A percentile compares a stretch with the other conserved stretches of the same genome.
These are phyloP conservation scores for Ischnura elegans DNA, from an alignment of 2,888 invertebrate species.

Conservation along the genomic window DNA sequence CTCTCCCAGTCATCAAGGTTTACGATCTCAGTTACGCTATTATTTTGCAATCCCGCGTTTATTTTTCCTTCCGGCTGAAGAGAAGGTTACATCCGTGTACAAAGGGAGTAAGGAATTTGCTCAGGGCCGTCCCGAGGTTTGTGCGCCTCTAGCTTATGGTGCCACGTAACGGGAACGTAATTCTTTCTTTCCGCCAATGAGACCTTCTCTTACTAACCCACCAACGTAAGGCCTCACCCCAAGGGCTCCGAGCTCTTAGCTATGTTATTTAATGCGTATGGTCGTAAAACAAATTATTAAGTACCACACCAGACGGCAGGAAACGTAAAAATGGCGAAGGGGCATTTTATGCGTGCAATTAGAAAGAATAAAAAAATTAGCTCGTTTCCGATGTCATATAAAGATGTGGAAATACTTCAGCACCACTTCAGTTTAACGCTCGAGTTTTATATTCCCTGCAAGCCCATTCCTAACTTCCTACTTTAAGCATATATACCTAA, in stretches of 20 bases:
- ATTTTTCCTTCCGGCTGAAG: neutral
- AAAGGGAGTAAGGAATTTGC: neutral
- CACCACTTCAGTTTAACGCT: neutral
- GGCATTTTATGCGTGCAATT: neutral
- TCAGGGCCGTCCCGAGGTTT: neutral
- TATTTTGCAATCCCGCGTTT: neutral
- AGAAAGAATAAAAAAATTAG: neutral
- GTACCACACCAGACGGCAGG: neutral
- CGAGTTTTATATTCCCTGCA: neutral
- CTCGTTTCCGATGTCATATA: neutral
- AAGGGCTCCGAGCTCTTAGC: neutral
- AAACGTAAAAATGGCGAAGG: neutral
- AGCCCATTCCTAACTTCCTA: neutral
- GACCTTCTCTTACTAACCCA: neutral
- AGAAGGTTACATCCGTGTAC: neutral
- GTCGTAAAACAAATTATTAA: conserved; percentile 26
- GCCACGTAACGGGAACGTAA: neutral
- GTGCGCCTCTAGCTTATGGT: neutral
- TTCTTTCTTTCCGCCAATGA: neutral
- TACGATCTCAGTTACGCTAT: neutral
- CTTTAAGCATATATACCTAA: neutral
- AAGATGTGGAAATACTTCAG: neutral
- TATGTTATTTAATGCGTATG: conserved; percentile 4
- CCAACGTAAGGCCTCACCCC: neutral
- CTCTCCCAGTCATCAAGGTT: neutral